Percentiles rank a stretch among this genome's conserved stretches.
Conservation (phyloP, 2,113 vertebrate genomes). For the Emydura subglobosa region DNA sequence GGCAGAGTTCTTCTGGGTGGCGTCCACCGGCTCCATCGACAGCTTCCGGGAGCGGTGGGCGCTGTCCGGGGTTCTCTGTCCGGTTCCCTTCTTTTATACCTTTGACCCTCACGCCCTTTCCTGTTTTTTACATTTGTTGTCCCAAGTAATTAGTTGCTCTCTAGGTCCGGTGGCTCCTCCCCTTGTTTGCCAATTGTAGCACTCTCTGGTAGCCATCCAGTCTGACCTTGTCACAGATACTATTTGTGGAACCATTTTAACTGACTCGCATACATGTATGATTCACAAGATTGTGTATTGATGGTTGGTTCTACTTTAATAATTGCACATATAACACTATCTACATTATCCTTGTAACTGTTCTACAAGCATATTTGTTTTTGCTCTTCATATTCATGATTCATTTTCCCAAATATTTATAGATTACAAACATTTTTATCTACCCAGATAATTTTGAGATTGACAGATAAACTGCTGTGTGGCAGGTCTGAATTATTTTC, state of each 20-base stretch:
- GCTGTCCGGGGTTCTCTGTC: too few species aligned
- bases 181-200: too few species aligned
- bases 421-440: constrained; percentile 10
- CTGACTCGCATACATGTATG: neutral
- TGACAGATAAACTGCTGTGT: constrained; percentile 23
- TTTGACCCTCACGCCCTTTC: too few species aligned
- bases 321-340: neutral
- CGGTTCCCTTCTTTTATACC: too few species aligned
- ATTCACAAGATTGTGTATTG: neutral
- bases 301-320: neutral
- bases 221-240: too few species aligned
- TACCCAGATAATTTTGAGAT: neutral
- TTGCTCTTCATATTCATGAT: neutral
- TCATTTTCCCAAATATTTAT: neutral
- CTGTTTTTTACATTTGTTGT: too few species aligned
- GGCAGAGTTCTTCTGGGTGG: too few species aligned
- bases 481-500: neutral
- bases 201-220: too few species aligned
- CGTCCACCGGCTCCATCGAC: too few species aligned
- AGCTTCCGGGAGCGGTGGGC: too few species aligned
- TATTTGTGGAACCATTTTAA: neutral
- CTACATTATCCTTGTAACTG: neutral
- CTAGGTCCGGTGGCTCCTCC: too few species aligned
- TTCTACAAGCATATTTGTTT: neutral
- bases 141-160: too few species aligned